Percentiles rank a stretch among this genome's conserved stretches.
These are phyloP conservation scores for Xenops minutus DNA, from an alignment of 2,797 vertebrate genomes.

Conservation along the genomic window DNA sequence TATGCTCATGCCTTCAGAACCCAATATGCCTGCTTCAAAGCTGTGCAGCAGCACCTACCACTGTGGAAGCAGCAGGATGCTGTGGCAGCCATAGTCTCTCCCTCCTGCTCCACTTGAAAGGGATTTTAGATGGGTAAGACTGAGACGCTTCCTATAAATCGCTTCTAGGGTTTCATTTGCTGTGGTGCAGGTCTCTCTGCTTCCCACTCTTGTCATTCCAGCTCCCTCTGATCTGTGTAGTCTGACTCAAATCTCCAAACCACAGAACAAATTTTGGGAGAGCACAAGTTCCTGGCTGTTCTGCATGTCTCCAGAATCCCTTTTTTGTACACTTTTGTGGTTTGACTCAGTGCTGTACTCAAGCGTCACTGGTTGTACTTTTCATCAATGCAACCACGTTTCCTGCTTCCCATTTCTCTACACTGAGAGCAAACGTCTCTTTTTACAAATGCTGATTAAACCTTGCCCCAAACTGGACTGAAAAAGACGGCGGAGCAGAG, in stretches of 20 bases:
- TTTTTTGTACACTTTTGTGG: not conserved
- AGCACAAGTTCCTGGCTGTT: not conserved
- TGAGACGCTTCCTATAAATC: not conserved
- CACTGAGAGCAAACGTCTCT: not conserved
- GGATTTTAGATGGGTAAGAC: not conserved
- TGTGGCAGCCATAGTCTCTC: not conserved
- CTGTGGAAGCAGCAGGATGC: not conserved
- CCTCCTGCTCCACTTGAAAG: not conserved
- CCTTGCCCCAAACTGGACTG: not conserved
- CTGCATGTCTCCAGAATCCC: not conserved
- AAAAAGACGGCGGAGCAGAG: not conserved
- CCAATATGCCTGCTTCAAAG: not conserved
- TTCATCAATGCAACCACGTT: not conserved
- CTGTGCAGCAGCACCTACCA: not conserved
- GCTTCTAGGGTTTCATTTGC: not conserved
- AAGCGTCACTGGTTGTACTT: not conserved
- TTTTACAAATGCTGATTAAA: not conserved
- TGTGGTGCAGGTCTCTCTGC: not conserved
- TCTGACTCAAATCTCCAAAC: constrained; percentile 34
- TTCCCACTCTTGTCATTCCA: not conserved
- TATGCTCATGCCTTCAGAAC: not conserved
- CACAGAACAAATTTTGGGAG: not conserved
- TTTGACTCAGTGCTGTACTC: not conserved
- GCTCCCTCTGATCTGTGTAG: constrained; percentile 25
- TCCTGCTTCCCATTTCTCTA: not conserved